Base-by-base conservation (phyloP, 1,140 invertebrate species). In the Listronotus oregonensis region DNA sequence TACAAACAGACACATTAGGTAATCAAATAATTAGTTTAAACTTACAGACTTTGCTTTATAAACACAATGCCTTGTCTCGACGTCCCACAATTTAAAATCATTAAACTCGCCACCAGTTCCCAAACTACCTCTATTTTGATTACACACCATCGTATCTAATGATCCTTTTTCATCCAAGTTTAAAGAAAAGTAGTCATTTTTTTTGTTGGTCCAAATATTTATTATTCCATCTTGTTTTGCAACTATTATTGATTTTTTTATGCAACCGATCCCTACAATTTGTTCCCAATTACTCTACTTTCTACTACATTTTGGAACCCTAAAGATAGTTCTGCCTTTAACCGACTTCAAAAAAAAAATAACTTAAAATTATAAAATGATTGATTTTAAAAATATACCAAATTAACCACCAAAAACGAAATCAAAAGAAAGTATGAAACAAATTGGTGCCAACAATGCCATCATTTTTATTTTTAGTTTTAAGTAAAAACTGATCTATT, bases 1-100 rank as follows among this genome's bases (percentile, higher is more conserved):
- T 27, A 27, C 21, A 27, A 27, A 27, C 5, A 3, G 2, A 27
- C 21, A 27, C 1, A 5, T 5, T 27, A 27, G 5, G 5, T 27
- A 3, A 27, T 27, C 5, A 27, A 27, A 1, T 27, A 3, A 27
- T 27, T 27, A 27, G 5, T 27, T 27, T 8, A 14, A 31, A 68
- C 73, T 71, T 70, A 77, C 76, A 0, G 77, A 86, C 92, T 92
- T 85, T 87, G 92, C 34, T 89, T 89, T 73, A 76, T 82, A 78
- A 89, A 93, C 60, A 80, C 77, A 76, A 74, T 69, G 66, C 68
- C 70, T 75, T 71, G 69, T 58, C 71, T 82, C 79, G 17, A 93
- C 65, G 78, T 93, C 86, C 84, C 86, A 93, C 40, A 93, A 70
- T 80, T 91, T 90, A 11, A 93, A 75, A 59, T 87, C 85, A 80